Conservation (phyloP, 2,797 vertebrate genomes). For the Pseudochirops cupreus region DNA sequence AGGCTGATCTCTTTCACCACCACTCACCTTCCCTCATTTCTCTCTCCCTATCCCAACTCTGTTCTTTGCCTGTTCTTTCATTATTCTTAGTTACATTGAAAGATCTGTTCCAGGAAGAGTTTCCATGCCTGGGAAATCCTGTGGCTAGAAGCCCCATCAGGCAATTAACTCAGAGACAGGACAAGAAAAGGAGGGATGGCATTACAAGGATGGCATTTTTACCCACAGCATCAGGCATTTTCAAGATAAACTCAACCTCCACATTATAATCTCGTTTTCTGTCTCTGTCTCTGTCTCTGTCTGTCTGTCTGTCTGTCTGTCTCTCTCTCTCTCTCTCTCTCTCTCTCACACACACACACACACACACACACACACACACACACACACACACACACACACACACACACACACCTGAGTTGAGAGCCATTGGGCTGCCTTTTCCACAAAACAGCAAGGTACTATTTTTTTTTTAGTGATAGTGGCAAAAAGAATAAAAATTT, state of each 20-base stretch:
- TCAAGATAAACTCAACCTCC: rapidly evolving
- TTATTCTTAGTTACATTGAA: slow-evolving; percentile 24
- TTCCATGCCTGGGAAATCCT: slow-evolving; percentile 66
- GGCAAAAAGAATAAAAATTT: background rate
- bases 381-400: background rate
- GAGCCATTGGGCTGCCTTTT: background rate
- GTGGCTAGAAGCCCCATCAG: slow-evolving; percentile 58
- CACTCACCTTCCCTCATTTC: rapidly evolving
- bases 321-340: background rate
- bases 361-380: background rate
- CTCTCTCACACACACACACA: background rate
- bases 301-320: background rate
- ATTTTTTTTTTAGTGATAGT: background rate
- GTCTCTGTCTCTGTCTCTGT: background rate
- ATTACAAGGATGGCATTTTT: slow-evolving; percentile 4
- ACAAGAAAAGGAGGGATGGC: slow-evolving; percentile 23
- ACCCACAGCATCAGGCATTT: background rate
- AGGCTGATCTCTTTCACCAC: background rate
- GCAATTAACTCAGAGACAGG: slow-evolving; percentile 65
- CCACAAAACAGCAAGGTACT: background rate
- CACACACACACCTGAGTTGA: background rate
- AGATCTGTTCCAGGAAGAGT: slow-evolving; percentile 76
- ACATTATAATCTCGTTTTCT: background rate
- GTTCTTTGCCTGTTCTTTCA: background rate
- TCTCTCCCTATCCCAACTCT: background rate